Evolutionary conservation across 2,113 vertebrate genomes (phyloP).

Genomic region (Thamnophis sirtalis): DNA sequence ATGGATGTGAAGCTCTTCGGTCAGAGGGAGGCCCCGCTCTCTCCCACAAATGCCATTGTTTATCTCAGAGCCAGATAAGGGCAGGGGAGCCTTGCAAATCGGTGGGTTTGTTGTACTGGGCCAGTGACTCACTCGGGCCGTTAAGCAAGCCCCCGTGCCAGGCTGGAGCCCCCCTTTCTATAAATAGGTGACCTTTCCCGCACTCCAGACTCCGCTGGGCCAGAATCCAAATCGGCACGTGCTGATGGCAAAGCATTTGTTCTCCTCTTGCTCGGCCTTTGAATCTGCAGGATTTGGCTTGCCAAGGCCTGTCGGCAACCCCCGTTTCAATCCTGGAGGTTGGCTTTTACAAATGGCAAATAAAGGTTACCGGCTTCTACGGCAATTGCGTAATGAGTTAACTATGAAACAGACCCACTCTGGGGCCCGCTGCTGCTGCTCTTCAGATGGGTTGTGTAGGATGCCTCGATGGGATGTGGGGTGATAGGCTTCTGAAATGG

Average conservation of each 20-base stretch:
- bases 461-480: not conserved
- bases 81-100: not conserved
- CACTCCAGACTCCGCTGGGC: conserved; percentile 1
- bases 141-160: conserved; percentile 13
- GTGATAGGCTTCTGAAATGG: not conserved
- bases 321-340: not conserved
- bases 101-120: not conserved
- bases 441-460: not conserved
- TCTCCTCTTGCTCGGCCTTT: not conserved
- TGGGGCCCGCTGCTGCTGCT: not conserved
- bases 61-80: conserved; percentile 18
- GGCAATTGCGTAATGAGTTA: not conserved
- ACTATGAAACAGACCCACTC: not conserved
- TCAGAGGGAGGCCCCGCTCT: not conserved
- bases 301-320: not conserved
- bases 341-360: not conserved
- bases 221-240: not conserved
- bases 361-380: not conserved
- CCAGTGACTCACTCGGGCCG: not conserved
- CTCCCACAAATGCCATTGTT: conserved; percentile 18
- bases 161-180: conserved; percentile 22
- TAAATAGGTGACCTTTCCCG: conserved; percentile 27
- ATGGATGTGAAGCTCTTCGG: not conserved
- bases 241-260: not conserved
- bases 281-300: not conserved